phyloP scores from a whole-genome alignment of 1,140 invertebrate genomes.

The Drosophila repletoides region DNA sequence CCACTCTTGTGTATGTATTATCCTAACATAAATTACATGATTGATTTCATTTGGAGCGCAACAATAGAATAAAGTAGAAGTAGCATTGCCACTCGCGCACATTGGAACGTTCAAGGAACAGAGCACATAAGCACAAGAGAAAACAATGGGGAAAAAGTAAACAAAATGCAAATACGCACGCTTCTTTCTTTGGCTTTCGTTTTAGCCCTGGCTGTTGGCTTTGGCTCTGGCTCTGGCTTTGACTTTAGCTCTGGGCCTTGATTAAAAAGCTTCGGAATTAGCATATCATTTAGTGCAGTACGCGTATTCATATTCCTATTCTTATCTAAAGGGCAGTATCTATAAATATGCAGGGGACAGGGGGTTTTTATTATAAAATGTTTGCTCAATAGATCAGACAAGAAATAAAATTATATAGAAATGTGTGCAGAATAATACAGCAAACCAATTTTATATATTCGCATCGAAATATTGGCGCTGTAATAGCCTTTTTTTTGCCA shows the following conservation, averaged over 20 bases:
- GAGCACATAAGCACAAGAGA: constrained; percentile 27
- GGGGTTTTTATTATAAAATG: too few relatives aligned
- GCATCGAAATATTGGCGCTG: too few relatives aligned
- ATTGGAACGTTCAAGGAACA: constrained; percentile 13
- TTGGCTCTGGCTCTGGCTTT: constrained; percentile 10
- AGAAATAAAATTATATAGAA: too few relatives aligned
- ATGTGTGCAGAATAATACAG: too few relatives aligned
- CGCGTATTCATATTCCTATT: constrained; percentile 6
- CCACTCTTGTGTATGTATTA: constrained; percentile 43
- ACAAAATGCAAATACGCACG: constrained; percentile 73
- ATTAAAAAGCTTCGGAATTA: constrained; percentile 77
- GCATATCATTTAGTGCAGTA: constrained; percentile 68
- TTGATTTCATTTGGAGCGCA: constrained; percentile 72
- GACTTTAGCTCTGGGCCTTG: constrained; percentile 55
- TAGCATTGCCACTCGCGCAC: constrained; percentile 13
- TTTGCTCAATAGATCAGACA: too few relatives aligned
- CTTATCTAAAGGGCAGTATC: constrained; percentile 39
- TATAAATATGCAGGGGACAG: constrained; percentile 49
- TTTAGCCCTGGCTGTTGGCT: constrained; percentile 15
- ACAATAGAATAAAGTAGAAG: constrained; percentile 19
- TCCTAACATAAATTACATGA: constrained; percentile 80
- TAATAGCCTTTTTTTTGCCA: too few relatives aligned
- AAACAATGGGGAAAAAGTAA: constrained; percentile 67
- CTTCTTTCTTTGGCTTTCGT: constrained; percentile 20
- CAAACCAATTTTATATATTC: too few relatives aligned